These are phyloP conservation scores for Synergus gifuensis DNA, from an alignment of 2,888 invertebrate genomes.

Conservation along the genomic window DNA sequence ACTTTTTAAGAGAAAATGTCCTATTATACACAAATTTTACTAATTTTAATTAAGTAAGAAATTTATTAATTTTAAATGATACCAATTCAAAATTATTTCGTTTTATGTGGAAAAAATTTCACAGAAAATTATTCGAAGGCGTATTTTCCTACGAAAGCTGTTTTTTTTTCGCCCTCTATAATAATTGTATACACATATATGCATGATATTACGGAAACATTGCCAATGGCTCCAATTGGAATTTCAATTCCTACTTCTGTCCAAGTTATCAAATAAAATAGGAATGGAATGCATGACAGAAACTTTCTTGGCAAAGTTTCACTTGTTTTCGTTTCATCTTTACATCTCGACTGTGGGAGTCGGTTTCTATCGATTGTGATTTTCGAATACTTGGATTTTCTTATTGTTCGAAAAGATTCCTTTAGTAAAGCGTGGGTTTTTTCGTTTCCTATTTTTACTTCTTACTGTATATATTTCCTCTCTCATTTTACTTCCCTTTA, in stretches of 20 bases:
- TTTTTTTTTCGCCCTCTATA: too few species aligned
- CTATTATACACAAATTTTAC: too few species aligned
- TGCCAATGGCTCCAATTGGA: neutral
- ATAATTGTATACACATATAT: too few species aligned
- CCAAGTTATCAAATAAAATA: neutral
- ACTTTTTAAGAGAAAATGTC: neutral
- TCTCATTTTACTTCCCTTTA: conserved; percentile 15
- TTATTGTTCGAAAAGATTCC: neutral
- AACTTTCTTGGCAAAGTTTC: neutral
- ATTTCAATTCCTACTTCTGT: neutral
- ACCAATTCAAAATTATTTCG: too few species aligned
- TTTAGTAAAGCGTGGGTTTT: neutral
- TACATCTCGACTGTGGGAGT: neutral
- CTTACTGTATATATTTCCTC: neutral
- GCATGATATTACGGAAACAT: neutral
- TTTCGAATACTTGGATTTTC: neutral
- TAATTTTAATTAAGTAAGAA: too few species aligned
- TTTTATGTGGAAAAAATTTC: neutral
- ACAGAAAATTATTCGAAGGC: neutral
- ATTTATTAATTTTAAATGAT: too few species aligned
- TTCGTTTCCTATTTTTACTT: neutral
- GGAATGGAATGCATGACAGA: neutral
- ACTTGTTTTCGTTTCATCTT: conserved; percentile 1
- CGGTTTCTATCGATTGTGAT: neutral
- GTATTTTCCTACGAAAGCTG: too few species aligned